A percentile compares a stretch with the other conserved stretches of the same genome.
These are phyloP conservation scores for Belonocnema kinseyi DNA, from an alignment of 1,140 invertebrate species.

Conservation along the genomic window DNA sequence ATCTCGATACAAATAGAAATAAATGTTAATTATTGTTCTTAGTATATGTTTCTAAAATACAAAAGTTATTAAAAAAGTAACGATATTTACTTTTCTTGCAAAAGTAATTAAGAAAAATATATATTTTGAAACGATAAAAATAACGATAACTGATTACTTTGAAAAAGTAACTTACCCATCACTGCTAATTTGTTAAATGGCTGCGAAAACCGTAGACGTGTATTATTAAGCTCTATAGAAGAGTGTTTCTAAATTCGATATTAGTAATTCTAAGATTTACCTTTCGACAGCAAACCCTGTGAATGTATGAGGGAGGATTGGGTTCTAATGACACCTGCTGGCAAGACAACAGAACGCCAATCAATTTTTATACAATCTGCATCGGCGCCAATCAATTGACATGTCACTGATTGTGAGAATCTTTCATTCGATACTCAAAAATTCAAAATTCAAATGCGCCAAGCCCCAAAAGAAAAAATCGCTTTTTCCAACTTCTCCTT, in stretches of 20 bases:
- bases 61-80: too few relatives aligned
- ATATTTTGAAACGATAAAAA: too few relatives aligned
- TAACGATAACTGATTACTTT: too few relatives aligned
- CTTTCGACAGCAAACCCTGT: slow-evolving; percentile 68
- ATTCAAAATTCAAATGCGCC: not conserved
- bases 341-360: slow-evolving; percentile 71
- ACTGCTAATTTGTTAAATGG: slow-evolving; percentile 18
- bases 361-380: slow-evolving; percentile 55
- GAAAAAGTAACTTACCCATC: too few relatives aligned
- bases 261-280: slow-evolving; percentile 70
- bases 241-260: slow-evolving; percentile 41
- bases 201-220: slow-evolving; percentile 15
- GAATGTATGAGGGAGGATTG: slow-evolving; percentile 70
- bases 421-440: not conserved
- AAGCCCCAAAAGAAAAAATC: not conserved
- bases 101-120: too few relatives aligned
- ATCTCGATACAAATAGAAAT: too few relatives aligned
- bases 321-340: slow-evolving; percentile 72
- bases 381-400: slow-evolving; percentile 1
- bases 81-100: too few relatives aligned
- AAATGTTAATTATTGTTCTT: too few relatives aligned
- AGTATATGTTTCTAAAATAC: too few relatives aligned
- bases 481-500: slow-evolving; percentile 11
- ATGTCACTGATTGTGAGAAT: slow-evolving; percentile 1
- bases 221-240: slow-evolving; percentile 27